Evolutionary conservation across 1,140 invertebrate genomes (phyloP), one percentile per base, ranked within the genome.

Genomic region (Mya arenaria): DNA sequence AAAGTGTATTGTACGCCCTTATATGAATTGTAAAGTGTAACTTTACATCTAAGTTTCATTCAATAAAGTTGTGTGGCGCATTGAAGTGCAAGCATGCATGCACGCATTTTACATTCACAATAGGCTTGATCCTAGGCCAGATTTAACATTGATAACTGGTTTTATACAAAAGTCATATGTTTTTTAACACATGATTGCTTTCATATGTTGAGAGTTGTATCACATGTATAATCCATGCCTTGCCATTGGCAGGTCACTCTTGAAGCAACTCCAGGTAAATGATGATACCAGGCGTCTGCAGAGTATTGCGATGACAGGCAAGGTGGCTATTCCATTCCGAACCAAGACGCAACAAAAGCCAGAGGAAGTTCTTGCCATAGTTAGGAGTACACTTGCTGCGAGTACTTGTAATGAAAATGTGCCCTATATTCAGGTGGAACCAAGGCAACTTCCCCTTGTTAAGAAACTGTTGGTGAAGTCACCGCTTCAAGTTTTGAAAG

Each of bases 251-350:
- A 89, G 88, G 48, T 55, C 75, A 65, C 48, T 80, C 4, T 60
- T 89, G 10, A 55, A 84, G 44, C 39, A 84, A 2, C 39, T 62
- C 13, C 55, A 78, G 13, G 30, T 87, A 23, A 85, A 72, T 82
- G 86, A 90, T 83, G 52, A 30, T n/a, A 73, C 39, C 28, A 55
- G 84, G 52, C 86, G 77, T 79, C 52, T 87, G 4, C 75, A 84
- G 62, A 75, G 58, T 23, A 28, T 88, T 5, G 56, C 52, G 19
- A 58, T 56, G 41, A 66, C 39, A 32, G 66, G 72, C n/a, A 44
- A 58, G 30, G 81, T 90, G 23, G 87, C 86, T 23, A 84, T 90
- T 44, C 89, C 89, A 28, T 41, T 90, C 13, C 62, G 34, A 41
- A 23, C 36, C 19, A 52, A 48, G 48, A 56, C 13, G 13, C 17